Base-by-base conservation (phyloP, 2,113 vertebrate genomes). In the Perca schrenkii region DNA sequence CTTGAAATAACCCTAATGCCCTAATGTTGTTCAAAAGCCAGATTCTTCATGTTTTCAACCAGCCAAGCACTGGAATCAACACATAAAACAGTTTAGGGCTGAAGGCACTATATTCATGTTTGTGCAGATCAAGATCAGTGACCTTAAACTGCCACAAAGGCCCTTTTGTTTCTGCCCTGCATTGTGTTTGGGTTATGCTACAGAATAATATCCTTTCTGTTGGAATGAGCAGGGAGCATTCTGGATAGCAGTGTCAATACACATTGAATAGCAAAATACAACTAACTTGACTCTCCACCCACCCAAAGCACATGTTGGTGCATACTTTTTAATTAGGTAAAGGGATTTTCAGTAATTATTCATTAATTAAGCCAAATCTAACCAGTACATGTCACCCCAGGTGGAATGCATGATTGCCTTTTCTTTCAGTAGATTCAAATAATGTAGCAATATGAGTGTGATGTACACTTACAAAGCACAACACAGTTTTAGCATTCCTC, bases 241-340 rank as follows among this genome's bases (percentile, higher is more conserved):
- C 3, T 36, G 58, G 31, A 34, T 31, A 14, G 2, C 13, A 19
- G 16, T 60, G 72, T 65, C 67, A 31, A 66, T 54, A 53, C 54
- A 75, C 75, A 66, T 68, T 25, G n/a, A 73, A 80, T 31, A 4
- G 28, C 31, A 12, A 64, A 78, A 68, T 13, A 54, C 52, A 88
- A 36, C 56, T 74, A 80, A 58, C 43, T 69, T 28, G 49, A 64
- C 52, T 69, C 43, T 64, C 63, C 52, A 11, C 52, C 52, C 11
- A 63, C 57, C 13, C 25, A 72, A 49, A 54, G 43, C 57, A 56
- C 14, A 71, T 6, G 6, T 10, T 14, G 34, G 52, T 21, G 21
- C 58, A 56, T 25, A 43, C 8, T 28, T 74, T 70, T 46, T 49
- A 76, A 25, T 82, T 72, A 21, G 76, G 12, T 16, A 4, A 68